Evolutionary conservation across 2,888 invertebrate species (phyloP).

Genomic region (Margaritifera margaritifera): DNA sequence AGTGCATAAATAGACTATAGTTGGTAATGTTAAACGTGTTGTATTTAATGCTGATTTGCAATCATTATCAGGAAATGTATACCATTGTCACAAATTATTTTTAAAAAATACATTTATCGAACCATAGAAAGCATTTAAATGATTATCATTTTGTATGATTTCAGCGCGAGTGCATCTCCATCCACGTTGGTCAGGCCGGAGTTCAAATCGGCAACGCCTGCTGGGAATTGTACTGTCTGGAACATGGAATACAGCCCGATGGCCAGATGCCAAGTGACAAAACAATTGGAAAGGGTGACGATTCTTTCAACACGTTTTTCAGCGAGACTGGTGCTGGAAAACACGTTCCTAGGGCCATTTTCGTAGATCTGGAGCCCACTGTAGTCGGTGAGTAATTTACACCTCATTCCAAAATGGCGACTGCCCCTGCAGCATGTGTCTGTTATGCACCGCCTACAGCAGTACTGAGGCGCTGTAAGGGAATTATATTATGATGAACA

Average conservation of each 20-base stretch:
- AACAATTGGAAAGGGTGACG: conserved; percentile 82
- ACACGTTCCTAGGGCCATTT: conserved; percentile 76
- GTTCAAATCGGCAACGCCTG: conserved; percentile 77
- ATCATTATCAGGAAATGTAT: too few species aligned
- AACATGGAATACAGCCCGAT: conserved; percentile 76
- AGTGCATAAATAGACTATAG: too few species aligned
- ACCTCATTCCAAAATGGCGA: too few species aligned
- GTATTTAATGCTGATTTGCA: too few species aligned
- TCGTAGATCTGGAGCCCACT: conserved; percentile 96
- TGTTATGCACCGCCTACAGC: background rate
- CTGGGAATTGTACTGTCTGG: conserved; percentile 77
- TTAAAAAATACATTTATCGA: too few species aligned
- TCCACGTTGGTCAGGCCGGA: conserved; percentile 76
- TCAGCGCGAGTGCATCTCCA: conserved; percentile 74
- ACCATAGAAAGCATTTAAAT: background rate
- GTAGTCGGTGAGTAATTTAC: conserved; percentile 81
- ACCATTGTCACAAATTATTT: too few species aligned
- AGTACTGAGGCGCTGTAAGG: background rate
- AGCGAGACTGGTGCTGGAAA: conserved; percentile 94
- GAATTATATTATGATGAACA: too few species aligned
- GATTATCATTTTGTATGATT: conserved; percentile 9
- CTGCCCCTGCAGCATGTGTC: background rate
- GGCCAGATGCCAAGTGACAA: conserved; percentile 84
- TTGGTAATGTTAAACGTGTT: too few species aligned
- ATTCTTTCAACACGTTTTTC: conserved; percentile 86